Evolutionary conservation across 2,888 invertebrate genomes (phyloP).

Genomic region (Lepidocyrtoides sp.): DNA sequence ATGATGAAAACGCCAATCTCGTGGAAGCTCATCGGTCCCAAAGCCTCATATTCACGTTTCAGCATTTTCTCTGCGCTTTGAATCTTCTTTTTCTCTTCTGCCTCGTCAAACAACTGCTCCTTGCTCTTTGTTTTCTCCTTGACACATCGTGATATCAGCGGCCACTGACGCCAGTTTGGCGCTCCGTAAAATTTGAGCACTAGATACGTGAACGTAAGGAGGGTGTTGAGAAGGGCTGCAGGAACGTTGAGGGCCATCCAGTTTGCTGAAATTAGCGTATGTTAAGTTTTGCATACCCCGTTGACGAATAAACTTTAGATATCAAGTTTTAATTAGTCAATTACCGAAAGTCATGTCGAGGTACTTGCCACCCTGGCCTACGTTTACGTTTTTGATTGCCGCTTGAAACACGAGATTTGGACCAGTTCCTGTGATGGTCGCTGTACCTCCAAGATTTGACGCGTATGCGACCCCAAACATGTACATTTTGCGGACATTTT

Average conservation of each 20-base stretch:
- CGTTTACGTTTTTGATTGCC: constrained; percentile 74
- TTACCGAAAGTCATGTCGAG: constrained; percentile 91
- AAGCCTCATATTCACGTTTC: constrained; percentile 48
- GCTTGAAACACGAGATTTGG: constrained; percentile 80
- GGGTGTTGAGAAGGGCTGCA: constrained; percentile 92
- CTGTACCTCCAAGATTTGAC: constrained; percentile 71
- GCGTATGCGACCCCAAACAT: constrained; percentile 81
- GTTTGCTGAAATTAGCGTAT: no score
- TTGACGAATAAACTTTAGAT: no score
- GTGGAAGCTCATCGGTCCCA: constrained; percentile 78
- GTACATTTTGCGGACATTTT: constrained; percentile 69
- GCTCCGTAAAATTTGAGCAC: constrained; percentile 65
- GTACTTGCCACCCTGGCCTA: constrained; percentile 73
- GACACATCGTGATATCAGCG: constrained; percentile 37
- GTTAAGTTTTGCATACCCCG: no score
- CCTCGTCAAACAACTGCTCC: constrained; percentile 31
- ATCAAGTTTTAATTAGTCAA: no score
- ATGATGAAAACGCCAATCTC: constrained; percentile 69
- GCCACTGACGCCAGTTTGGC: constrained; percentile 75
- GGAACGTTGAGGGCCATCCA: constrained; percentile 96
- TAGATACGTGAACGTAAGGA: constrained; percentile 89
- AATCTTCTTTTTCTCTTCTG: constrained; percentile 41
- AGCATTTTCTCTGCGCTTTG: constrained; percentile 66
- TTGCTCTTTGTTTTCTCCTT: background rate
- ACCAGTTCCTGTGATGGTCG: constrained; percentile 80